Base-by-base conservation (phyloP, 2,113 vertebrate species). In the Engraulis encrasicolus region DNA sequence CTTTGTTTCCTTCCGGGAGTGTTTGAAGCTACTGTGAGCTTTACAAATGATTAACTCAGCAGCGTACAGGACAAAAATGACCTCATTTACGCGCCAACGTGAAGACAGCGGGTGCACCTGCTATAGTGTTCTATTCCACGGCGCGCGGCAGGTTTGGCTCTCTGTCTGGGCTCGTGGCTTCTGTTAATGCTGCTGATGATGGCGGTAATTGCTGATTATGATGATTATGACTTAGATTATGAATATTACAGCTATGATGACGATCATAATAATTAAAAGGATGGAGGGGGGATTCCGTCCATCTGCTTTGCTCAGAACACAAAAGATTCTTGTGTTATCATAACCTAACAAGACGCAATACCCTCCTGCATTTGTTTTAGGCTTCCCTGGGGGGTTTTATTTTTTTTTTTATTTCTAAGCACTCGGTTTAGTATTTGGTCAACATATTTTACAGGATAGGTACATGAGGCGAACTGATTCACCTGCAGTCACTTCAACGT, bases 31-130 rank as follows among this genome's bases (percentile, higher is more conserved):
- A 66, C 31, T 11, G 27, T 66, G 58, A 66, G 12, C 9, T 6
- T 11, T 66, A 23, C 7, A 66, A 66, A 66, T 66, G 58, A 66
- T 66, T 66, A 66, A 66, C 58, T n/a, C 27, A 9, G 7, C 58
- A 23, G n/a, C 58, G n/a, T n/a, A n/a, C n/a, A n/a, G n/a, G n/a
- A n/a, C 7, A 66, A 66, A n/a, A 66, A 66, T 66, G 58, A 66
- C 58, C 58, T 66, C 58, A 66, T 66, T 66, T 31, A 2, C 2
- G 58, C 58, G 58, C n/a, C 58, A 23, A 12, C 31, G 31, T 14
- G 58, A n/a, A 14, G 7, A 23, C 9, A 66, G n/a, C n/a, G n/a
- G n/a, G n/a, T n/a, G 31, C 58, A 66, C 19, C 54, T n/a, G n/a
- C 58, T n/a, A n/a, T n/a, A n/a, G n/a, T n/a, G n/a, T n/a, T 66